A percentile compares a stretch with the other conserved stretches of the same genome.
Evolutionary conservation across 2,797 vertebrate species (phyloP).

Genomic region (Rhynchotus rufescens): DNA sequence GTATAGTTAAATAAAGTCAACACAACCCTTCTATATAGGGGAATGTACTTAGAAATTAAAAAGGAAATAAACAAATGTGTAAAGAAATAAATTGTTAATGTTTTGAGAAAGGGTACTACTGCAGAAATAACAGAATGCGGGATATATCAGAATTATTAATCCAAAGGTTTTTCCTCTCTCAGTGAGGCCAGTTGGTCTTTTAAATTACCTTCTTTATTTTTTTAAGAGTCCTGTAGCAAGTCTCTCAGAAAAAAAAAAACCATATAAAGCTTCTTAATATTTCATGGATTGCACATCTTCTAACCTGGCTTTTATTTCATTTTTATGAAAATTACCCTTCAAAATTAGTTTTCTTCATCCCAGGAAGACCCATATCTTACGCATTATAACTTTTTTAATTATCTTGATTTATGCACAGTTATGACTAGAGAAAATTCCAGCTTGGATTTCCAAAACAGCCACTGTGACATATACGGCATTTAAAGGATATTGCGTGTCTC

Average conservation of each 20-base stretch:
- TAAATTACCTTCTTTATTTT: neutral
- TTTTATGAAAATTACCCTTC: conserved; percentile 62
- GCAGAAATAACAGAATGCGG: neutral
- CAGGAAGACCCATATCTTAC: conserved; percentile 31
- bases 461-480: neutral
- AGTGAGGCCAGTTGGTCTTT: neutral
- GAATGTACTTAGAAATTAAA: neutral
- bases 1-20: neutral
- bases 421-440: conserved; percentile 8
- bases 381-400: conserved; percentile 55
- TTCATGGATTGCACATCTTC: conserved; percentile 21
- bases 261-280: conserved; percentile 55
- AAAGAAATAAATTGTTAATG: neutral
- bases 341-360: conserved; percentile 43
- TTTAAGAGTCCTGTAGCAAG: neutral
- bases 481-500: neutral
- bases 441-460: conserved; percentile 13
- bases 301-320: conserved; percentile 53
- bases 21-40: neutral
- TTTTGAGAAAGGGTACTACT: neutral
- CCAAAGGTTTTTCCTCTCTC: neutral
- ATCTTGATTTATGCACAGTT: conserved; percentile 41
- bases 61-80: neutral
- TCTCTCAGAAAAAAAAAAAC: neutral
- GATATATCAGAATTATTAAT: neutral